These are phyloP conservation scores for Geodia barretti DNA, from an alignment of 37 sponge, comb jelly and placozoan species.

Conservation along the genomic window DNA sequence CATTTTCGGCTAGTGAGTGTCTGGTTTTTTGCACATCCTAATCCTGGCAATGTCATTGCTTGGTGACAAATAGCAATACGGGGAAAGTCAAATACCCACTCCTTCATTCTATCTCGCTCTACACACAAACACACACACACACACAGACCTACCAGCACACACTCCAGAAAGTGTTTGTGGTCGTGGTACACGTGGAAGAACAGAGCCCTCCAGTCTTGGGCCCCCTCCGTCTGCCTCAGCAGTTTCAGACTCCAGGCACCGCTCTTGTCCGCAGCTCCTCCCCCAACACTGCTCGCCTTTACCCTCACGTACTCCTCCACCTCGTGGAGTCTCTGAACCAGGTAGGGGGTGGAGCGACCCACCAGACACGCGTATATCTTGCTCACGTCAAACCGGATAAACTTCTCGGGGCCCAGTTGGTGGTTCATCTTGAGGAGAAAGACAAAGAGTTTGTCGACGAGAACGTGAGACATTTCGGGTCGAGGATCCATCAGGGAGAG, in stretches of 20 bases:
- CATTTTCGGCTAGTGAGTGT: too few species aligned
- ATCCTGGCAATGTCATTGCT: too few species aligned
- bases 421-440: conserved; percentile 31
- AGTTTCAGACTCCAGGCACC: not conserved
- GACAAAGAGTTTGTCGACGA: conserved; percentile 56
- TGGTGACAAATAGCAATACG: too few species aligned
- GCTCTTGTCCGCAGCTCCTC: not conserved
- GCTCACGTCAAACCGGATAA: conserved; percentile 22
- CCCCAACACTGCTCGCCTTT: not conserved
- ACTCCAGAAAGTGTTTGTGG: conserved; percentile 70
- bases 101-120: not conserved
- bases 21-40: too few species aligned
- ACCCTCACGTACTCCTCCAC: conserved; percentile 64
- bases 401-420: not conserved
- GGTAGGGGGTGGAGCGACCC: conserved; percentile 43
- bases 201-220: conserved; percentile 54
- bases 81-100: not conserved
- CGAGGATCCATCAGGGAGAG: conserved; percentile 60
- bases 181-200: conserved; percentile 52
- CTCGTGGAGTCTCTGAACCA: conserved; percentile 66
- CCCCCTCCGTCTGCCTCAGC: not conserved
- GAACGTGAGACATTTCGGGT: conserved; percentile 32
- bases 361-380: conserved; percentile 76
- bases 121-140: not conserved
- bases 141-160: conserved; percentile 62